Evolutionary conservation across 2,113 vertebrate genomes (phyloP).

Genomic region (Prochilodus magdalenae): DNA sequence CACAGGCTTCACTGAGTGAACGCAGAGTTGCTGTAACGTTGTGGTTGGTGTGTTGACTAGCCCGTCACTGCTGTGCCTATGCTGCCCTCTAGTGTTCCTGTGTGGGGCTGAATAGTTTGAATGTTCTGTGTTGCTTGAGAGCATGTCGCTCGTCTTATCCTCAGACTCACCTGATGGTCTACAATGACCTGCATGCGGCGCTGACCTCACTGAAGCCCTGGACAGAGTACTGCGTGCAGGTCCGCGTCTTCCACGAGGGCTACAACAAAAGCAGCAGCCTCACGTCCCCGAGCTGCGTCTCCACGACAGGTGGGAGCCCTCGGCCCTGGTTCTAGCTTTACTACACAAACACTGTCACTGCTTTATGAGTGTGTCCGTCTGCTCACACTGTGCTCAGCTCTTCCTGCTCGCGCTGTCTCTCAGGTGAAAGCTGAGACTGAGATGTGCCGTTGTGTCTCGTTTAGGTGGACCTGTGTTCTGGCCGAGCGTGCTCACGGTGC

Average conservation of each 20-base stretch:
- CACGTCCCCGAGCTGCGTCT: slow-evolving; percentile 36
- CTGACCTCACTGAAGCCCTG: slow-evolving; percentile 35
- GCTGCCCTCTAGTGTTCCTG: background rate
- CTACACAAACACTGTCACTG: too few relatives aligned
- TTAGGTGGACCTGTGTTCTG: background rate
- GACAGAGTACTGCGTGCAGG: slow-evolving; percentile 52
- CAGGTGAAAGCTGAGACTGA: too few relatives aligned
- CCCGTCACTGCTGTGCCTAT: background rate
- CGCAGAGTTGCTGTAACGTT: too few relatives aligned
- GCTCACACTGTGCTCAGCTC: background rate
- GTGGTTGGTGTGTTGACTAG: too few relatives aligned
- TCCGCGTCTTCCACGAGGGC: background rate
- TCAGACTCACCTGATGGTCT: background rate
- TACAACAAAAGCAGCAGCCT: slow-evolving; percentile 26
- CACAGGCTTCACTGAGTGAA: too few relatives aligned
- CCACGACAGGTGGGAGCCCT: slow-evolving; percentile 21
- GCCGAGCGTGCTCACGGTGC: background rate
- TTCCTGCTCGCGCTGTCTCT: background rate
- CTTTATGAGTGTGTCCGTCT: too few relatives aligned
- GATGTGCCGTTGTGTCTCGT: too few relatives aligned
- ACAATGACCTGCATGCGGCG: background rate
- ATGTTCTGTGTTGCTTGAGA: too few relatives aligned
- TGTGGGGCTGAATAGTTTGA: too few relatives aligned
- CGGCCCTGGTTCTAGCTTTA: background rate
- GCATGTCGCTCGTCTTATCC: background rate